A percentile compares a stretch with the other conserved stretches of the same genome.
Conservation (phyloP, 2,797 vertebrate species). For the Xiphophorus birchmanni region DNA sequence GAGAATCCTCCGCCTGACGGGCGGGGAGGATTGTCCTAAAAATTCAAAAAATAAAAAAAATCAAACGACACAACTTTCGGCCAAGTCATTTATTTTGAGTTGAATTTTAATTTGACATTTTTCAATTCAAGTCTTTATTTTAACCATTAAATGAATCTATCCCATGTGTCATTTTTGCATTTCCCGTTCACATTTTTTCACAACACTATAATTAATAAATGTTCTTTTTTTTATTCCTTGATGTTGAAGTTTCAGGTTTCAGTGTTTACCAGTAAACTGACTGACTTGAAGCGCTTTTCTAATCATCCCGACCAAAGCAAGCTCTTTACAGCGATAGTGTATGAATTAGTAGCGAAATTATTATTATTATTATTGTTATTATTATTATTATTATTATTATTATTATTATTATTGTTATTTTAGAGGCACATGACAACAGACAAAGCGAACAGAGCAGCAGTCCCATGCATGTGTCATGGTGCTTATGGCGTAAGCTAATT, state of each 20-base stretch:
- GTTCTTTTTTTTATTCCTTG: background rate
- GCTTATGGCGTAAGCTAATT: too few species aligned
- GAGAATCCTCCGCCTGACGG: background rate
- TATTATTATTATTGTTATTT: too few species aligned
- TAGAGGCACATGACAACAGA: too few species aligned
- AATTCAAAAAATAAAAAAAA: background rate
- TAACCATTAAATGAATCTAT: background rate
- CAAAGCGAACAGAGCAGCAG: too few species aligned
- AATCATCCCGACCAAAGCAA: too few species aligned
- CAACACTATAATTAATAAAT: background rate
- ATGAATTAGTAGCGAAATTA: too few species aligned
- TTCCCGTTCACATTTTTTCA: background rate
- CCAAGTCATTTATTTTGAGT: background rate
- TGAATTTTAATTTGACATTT: background rate
- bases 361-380: too few species aligned
- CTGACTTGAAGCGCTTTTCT: too few species aligned
- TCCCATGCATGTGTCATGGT: too few species aligned
- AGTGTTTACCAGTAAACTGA: too few species aligned
- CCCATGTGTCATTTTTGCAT: background rate
- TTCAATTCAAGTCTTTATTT: background rate
- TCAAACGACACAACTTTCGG: background rate
- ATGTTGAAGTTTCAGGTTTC: background rate
- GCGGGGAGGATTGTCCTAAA: background rate
- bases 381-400: too few species aligned
- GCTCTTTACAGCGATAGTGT: too few species aligned